Conservation (phyloP, 1,140 invertebrate species). For the Brachystomella parvula region DNA sequence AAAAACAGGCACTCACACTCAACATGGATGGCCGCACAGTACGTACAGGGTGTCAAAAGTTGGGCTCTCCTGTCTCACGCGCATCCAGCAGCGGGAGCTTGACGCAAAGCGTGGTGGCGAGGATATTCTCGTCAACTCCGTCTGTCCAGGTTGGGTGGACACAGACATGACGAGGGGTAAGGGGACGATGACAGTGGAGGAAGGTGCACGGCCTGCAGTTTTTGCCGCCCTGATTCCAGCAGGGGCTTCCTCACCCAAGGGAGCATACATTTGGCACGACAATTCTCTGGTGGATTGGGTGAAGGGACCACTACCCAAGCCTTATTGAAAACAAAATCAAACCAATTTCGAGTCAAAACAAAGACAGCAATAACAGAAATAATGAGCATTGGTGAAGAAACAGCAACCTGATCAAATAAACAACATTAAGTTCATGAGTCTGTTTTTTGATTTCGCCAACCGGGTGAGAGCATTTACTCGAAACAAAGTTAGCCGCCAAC, state of each 20-base stretch:
- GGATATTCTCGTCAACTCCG: slow-evolving; percentile 59
- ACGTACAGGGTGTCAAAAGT: slow-evolving; percentile 63
- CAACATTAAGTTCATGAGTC: too few species aligned
- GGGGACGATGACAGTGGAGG: slow-evolving; percentile 11
- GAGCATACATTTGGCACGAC: slow-evolving; percentile 47
- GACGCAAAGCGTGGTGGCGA: slow-evolving; percentile 32
- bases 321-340: not conserved
- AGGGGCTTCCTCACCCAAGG: slow-evolving; percentile 23
- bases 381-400: too few species aligned
- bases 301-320: slow-evolving; percentile 35
- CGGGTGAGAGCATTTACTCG: too few species aligned
- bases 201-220: slow-evolving; percentile 13
- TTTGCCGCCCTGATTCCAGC: slow-evolving; percentile 10
- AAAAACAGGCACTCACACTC: not conserved
- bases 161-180: slow-evolving; percentile 19
- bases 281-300: slow-evolving; percentile 44
- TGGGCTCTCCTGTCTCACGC: slow-evolving; percentile 45
- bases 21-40: slow-evolving; percentile 52
- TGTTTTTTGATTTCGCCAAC: too few species aligned
- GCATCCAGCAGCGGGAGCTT: not conserved
- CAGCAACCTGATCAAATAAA: too few species aligned
- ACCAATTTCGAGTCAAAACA: too few species aligned
- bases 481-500: too few species aligned
- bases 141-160: slow-evolving; percentile 48
- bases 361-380: too few species aligned